phyloP scores from a whole-genome alignment of 2,888 invertebrate genomes.

The Linnaemya tessellans region DNA sequence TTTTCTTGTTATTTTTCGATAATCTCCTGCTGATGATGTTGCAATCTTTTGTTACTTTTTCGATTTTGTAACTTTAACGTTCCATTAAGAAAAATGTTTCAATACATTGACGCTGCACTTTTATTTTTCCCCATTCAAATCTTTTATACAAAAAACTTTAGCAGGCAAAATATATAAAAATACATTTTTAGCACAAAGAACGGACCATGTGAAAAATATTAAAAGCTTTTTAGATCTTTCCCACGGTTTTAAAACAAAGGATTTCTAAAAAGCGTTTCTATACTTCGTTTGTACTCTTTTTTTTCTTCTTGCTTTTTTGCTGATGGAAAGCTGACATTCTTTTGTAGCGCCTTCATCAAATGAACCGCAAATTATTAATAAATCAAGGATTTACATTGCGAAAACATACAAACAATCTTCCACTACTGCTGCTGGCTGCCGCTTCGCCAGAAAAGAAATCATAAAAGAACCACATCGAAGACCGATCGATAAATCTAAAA shows the following conservation, averaged over 20 bases:
- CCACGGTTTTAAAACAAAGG: constrained; percentile 69
- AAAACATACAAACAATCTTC: not conserved
- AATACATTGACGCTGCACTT: constrained; percentile 63
- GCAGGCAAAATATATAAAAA: constrained; percentile 8
- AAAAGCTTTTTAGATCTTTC: constrained; percentile 69
- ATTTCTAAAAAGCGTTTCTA: constrained; percentile 22
- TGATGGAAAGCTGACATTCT: constrained; percentile 71
- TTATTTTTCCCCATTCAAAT: constrained; percentile 44
- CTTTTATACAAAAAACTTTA: not conserved
- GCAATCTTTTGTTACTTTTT: constrained; percentile 54
- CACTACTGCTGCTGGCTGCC: not conserved
- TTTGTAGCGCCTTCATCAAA: constrained; percentile 67
- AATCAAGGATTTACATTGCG: constrained; percentile 58
- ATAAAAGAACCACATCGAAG: constrained; percentile 1
- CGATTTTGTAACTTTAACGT: constrained; percentile 64
- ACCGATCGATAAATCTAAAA: constrained; percentile 19
- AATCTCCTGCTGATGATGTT: constrained; percentile 31
- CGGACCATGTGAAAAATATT: constrained; percentile 60
- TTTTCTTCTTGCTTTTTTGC: not conserved
- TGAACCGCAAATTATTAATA: constrained; percentile 61
- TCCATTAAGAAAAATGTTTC: constrained; percentile 55
- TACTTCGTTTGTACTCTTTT: not conserved
- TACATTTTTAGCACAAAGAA: constrained; percentile 24
- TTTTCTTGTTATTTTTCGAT: not conserved
- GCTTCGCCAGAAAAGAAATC: not conserved